Evolutionary conservation across 2,113 vertebrate genomes (phyloP).

Genomic region (Anser brachyrhynchus): DNA sequence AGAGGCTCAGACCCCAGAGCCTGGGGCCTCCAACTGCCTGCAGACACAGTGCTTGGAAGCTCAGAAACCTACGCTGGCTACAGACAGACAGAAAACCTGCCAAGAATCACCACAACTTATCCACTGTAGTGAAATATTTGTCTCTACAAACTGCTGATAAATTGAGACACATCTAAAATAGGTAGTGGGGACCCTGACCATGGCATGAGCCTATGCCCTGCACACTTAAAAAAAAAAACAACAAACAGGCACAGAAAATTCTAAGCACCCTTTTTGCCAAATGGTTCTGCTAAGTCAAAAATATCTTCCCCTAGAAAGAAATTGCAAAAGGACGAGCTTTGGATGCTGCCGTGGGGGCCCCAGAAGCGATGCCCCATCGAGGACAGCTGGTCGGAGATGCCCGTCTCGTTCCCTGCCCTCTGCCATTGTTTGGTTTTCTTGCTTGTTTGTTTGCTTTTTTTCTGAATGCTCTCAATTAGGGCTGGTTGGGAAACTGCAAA

Average conservation of each 20-base stretch:
- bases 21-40: not conserved
- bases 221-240: not conserved
- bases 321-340: not conserved
- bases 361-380: rapidly evolving
- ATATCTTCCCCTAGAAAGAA: not conserved
- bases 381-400: not conserved
- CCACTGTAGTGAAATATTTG: not conserved
- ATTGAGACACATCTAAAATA: not conserved
- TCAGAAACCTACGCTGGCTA: not conserved
- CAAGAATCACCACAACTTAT: not conserved
- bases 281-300: not conserved
- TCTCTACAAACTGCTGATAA: not conserved
- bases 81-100: not conserved
- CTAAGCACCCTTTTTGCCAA: not conserved
- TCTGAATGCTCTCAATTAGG: slow-evolving; percentile 60
- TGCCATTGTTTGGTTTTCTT: slow-evolving; percentile 38
- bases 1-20: not conserved
- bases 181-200: too few species aligned
- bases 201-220: not conserved
- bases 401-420: not conserved
- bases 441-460: slow-evolving; percentile 52
- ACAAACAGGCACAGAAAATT: not conserved
- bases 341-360: not conserved
- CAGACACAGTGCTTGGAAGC: not conserved
- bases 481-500: slow-evolving; percentile 46